phyloP scores from a whole-genome alignment of 2,888 invertebrate genomes.

The Limnephilus auricula region DNA sequence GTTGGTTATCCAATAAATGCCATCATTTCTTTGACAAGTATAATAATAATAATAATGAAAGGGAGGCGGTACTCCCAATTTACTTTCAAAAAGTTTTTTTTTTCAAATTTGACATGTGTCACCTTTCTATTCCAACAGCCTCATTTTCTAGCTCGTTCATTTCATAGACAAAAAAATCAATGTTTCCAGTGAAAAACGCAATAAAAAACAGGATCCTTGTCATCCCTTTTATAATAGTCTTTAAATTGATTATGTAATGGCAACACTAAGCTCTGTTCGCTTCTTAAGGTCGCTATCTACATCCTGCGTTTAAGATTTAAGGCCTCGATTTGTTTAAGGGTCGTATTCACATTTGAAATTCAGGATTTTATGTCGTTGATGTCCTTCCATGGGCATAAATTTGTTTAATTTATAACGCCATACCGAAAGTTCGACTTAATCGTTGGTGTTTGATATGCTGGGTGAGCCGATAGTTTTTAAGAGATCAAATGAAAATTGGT shows the following conservation, averaged over 20 bases:
- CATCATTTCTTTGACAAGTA: too few relatives aligned
- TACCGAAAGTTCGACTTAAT: neutral
- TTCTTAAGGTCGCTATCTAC: neutral
- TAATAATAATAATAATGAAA: too few relatives aligned
- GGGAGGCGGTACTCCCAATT: too few relatives aligned
- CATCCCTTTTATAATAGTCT: constrained; percentile 31
- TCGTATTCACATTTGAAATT: neutral
- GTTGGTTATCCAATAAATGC: too few relatives aligned
- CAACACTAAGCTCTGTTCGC: neutral
- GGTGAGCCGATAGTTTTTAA: too few relatives aligned
- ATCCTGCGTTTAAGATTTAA: neutral
- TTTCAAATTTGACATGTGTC: neutral
- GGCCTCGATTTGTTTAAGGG: neutral
- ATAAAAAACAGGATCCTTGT: constrained; percentile 19
- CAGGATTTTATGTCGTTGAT: neutral
- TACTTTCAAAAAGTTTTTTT: too few relatives aligned
- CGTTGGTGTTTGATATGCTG: neutral
- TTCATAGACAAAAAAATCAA: neutral
- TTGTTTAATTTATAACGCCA: neutral
- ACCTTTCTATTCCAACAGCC: neutral
- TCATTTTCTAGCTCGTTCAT: neutral
- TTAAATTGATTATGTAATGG: constrained; percentile 34
- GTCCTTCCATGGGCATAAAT: neutral
- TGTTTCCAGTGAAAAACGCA: constrained; percentile 9
- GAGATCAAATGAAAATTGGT: too few relatives aligned